Evolutionary conservation across 1,140 invertebrate genomes (phyloP), one percentile per base, ranked within the genome.

Genomic region (Apis florea): DNA sequence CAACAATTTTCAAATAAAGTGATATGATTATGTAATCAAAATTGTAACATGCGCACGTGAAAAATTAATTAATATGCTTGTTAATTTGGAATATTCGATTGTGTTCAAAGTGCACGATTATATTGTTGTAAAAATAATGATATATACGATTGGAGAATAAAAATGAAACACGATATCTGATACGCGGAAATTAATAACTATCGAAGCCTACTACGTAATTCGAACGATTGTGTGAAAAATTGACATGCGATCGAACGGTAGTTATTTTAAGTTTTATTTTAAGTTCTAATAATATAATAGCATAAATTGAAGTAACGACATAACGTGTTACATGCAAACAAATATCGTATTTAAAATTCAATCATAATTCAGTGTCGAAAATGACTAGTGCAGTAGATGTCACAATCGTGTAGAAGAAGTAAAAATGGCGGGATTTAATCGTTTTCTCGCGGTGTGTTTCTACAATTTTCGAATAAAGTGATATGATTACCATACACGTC

Each of bases 41-140:
- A 79, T 79, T 79, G 68, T 71, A 64, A 73, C 69, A 63, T 26
- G 24, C 49, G 49, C 59, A 17, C 12, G 21, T 79, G 49, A 59
- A 47, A 79, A 79, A 79, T 79, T 79, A 79, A 79, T 72, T 73
- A 79, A 59, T 51, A 79, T 59, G 69, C 69, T 31, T 73, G 69
- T 79, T 79, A 79, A 79, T 47, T 49, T 26, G 56, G 49, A 17
- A 26, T 53, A 63, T 67, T 47, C 76, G 67, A 66, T 26, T 58
- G 72, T 69, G 49, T 56, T 8, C 56, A 49, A 56, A 59, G 66
- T 13, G 19, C 31, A n/a, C n/a, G n/a, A n/a, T n/a, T n/a, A 21
- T n/a, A n/a, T n/a, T n/a, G n/a, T n/a, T n/a, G n/a, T 9, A 10
- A 26, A 56, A 61, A 5, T 17, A 26, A 15, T 11, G 31, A 17